Conservation (phyloP, 2,888 invertebrate species). For the Anodontia alba region DNA sequence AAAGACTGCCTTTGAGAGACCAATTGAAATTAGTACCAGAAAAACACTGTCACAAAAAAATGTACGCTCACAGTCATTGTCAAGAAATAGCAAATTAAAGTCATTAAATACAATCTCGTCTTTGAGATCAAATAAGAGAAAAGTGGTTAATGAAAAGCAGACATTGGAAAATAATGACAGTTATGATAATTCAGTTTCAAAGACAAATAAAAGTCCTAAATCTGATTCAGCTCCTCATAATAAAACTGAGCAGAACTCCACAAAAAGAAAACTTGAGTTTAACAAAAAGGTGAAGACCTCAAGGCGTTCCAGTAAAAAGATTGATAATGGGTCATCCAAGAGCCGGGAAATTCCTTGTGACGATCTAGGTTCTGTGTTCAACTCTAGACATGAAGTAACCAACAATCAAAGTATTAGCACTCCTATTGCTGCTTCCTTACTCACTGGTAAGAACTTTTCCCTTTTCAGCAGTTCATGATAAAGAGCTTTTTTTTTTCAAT, state of each 20-base stretch:
- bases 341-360: not conserved
- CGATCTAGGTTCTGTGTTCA: not conserved
- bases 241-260: not conserved
- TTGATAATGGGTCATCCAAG: no score
- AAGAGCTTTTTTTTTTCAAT: no score
- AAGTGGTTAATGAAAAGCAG: not conserved
- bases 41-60: not conserved
- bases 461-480: no score
- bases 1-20: not conserved
- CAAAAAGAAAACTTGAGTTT: slow-evolving; percentile 2
- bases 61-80: not conserved
- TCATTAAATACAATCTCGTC: not conserved
- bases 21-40: not conserved
- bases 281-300: not conserved
- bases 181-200: not conserved
- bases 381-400: not conserved
- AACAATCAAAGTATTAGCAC: not conserved
- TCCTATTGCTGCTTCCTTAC: not conserved
- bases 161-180: not conserved
- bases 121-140: not conserved
- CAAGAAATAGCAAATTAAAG: not conserved
- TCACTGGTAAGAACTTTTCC: not conserved
- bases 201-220: not conserved
- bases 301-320: not conserved
- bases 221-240: not conserved